Percentiles rank a stretch among this genome's conserved stretches.
These are phyloP conservation scores for Adelphocoris suturalis DNA, from an alignment of 2,888 invertebrate genomes.

Conservation along the genomic window DNA sequence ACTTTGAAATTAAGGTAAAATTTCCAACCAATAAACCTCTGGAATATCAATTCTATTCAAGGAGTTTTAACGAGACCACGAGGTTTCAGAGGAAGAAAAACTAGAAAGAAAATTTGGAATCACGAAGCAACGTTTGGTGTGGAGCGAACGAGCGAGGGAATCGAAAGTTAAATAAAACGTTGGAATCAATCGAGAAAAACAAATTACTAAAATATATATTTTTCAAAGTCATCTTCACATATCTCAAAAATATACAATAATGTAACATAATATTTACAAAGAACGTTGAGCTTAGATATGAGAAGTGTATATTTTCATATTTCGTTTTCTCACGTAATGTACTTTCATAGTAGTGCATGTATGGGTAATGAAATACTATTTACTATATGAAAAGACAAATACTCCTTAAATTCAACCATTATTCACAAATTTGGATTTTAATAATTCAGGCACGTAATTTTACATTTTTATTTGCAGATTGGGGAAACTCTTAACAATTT, in stretches of 20 bases:
- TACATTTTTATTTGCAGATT: background rate
- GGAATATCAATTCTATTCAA: too few species aligned
- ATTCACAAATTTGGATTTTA: conserved; percentile 33
- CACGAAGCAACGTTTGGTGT: too few species aligned
- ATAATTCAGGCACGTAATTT: conserved; percentile 5
- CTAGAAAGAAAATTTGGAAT: too few species aligned
- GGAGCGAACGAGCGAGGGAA: too few species aligned
- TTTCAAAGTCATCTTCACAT: conserved; percentile 24
- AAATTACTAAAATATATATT: conserved; percentile 60
- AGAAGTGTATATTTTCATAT: conserved; percentile 10
- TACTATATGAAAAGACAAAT: background rate
- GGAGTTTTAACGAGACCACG: too few species aligned
- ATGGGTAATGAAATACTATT: conserved; percentile 2
- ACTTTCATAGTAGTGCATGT: background rate
- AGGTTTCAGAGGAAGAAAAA: too few species aligned
- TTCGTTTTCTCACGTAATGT: background rate
- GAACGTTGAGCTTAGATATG: conserved; percentile 44
- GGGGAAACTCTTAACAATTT: background rate
- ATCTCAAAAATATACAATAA: conserved; percentile 59
- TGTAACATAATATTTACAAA: conserved; percentile 44
- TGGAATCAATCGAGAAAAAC: conserved; percentile 42
- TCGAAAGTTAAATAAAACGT: background rate
- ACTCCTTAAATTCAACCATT: background rate
- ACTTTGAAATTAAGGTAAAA: too few species aligned
- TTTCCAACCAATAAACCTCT: too few species aligned